These are phyloP conservation scores for Suncus etruscus DNA, from an alignment of 2,113 vertebrate genomes.

Conservation along the genomic window DNA sequence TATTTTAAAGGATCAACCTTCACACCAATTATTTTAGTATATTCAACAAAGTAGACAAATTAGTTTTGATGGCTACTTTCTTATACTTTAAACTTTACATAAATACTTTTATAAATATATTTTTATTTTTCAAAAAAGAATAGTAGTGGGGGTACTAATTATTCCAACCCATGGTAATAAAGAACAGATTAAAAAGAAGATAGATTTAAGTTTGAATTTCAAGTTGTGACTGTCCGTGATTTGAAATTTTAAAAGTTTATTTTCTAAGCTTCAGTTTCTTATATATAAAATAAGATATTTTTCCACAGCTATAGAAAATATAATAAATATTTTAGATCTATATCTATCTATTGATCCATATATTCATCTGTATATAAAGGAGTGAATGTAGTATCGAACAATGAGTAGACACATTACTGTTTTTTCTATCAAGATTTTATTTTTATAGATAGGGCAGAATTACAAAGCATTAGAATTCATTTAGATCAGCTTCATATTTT, in stretches of 20 bases:
- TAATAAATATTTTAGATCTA: neutral
- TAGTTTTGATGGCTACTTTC: neutral
- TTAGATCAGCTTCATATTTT: neutral
- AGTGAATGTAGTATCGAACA: neutral
- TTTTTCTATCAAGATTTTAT: neutral
- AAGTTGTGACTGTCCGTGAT: neutral
- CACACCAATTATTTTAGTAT: too few species aligned
- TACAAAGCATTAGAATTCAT: neutral
- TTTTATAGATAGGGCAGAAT: neutral
- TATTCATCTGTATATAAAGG: too few species aligned
- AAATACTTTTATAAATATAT: too few species aligned
- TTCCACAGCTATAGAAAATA: neutral
- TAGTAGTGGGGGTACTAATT: neutral
- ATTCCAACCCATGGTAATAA: neutral
- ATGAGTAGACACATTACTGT: neutral
- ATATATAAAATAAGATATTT: neutral
- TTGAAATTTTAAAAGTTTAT: too few species aligned
- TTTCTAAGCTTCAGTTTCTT: neutral
- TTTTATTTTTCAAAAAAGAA: neutral
- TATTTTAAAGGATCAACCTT: neutral
- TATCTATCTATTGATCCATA: too few species aligned
- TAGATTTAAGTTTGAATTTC: neutral
- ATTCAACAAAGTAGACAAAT: too few species aligned
- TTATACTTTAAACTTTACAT: constrained; percentile 5
- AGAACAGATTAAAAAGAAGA: neutral